Base-by-base conservation (phyloP, 2,113 vertebrate genomes). In the Catharus bicknelli region DNA sequence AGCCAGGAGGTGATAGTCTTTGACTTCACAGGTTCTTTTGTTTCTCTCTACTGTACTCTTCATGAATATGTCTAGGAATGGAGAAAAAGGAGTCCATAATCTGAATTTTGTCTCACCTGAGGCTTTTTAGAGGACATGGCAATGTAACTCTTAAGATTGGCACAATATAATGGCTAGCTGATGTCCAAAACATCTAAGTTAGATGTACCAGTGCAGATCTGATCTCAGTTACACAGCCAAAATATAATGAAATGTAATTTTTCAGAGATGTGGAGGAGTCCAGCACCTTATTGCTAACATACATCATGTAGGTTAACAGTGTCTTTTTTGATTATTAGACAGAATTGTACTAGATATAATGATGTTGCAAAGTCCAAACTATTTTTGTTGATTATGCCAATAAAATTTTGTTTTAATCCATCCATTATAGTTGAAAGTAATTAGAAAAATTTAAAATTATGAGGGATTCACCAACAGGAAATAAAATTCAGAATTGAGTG, bases 361-460 rank as follows among this genome's bases (percentile, higher is more conserved):
- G 53, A 48, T 83, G 30, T 40, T 67, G 29, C 43, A 42, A 76
- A 86, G 38, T 66, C 29, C 47, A 90, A 92, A 74, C 16, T 86
- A 27, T 73, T 90, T 88, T 88, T 79, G 32, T 91, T 85, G 57
- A 76, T 94, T 74, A 83, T 93, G 48, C 38, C 54, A 86, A 48
- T 70, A 68, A 77, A 54, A 80, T 20, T 27, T 80, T 68, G 22
- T 5, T 66, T 83, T 81, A 59, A 61, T 50, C 14, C 50, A 86
- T 89, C 68, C 40, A 54, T 92, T 95, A 70, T 17, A 77, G 32
- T 32, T 84, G 94, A 92, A 81, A 89, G 15, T 80, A 93, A 77
- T 76, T 74, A 57, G 64, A 94, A 78, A n/a, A 88, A 94, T 92
- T 93, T 83, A 17, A 43, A 64, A 21, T 83, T 86, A 81, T 82